Base-by-base conservation (phyloP, 92 coral and sea anemone genomes). In the Porites divaricata region DNA sequence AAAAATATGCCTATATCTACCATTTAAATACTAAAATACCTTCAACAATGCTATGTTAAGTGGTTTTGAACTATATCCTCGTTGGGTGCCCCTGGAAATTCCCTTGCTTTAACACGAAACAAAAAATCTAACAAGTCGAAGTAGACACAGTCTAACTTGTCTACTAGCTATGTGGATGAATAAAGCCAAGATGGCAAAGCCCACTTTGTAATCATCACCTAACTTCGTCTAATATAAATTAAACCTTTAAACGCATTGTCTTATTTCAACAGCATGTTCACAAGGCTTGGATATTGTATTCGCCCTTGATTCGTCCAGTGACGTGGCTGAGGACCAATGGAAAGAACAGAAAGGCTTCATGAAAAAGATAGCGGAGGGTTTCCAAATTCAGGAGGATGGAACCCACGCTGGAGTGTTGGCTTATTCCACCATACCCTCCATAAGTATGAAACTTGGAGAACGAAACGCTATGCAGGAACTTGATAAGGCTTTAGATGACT, bases 231-330 rank as follows among this genome's bases (percentile, higher is more conserved):
- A 35, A 35, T 35, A 35, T 35, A 4, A 35, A 35, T 71, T 48
- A 11, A 2, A 9, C 8, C 14, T 15, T 41, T 35, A 14, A 41
- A 16, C 45, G 2, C 14, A 1, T 48, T 19, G 45, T 54, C 1
- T 28, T 53, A 1, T 80, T 15, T 73, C 56, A 63, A 64, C 89
- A 97, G 99, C 75, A 28, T 97, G 99, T 75, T 89, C 95, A 23
- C 95, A 95, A 64, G 83, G 86, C 17, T 89, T 97, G 87, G 99
- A 97, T 77, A 88, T 97, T 65, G 99, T 95, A 15, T 93, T 97
- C 67, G 99, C 99, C 1, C 87, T 97, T 83, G 99, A 97, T 74
- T 97, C 99, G 53, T 97, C 99, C 5, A 85, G 87, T 41, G 99
- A 97, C 83, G 99, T 97, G 20, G 83, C 86, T 67, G 63, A 88